Percentiles rank a stretch among this genome's conserved stretches.
Evolutionary conservation across 2,888 invertebrate genomes (phyloP).

Genomic region (Agrotis puta): DNA sequence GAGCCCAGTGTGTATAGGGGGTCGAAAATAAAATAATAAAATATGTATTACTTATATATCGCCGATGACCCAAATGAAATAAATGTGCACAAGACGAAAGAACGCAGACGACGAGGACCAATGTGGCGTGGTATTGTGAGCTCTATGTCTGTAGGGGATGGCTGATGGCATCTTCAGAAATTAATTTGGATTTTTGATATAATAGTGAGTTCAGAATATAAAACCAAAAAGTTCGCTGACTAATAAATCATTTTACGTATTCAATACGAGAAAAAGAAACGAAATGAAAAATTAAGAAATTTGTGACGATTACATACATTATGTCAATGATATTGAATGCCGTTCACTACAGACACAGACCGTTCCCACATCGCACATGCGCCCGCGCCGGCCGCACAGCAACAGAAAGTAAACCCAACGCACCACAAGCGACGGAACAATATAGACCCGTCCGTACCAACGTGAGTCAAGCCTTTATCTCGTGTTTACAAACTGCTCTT

Average conservation of each 20-base stretch:
- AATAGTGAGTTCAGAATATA: no score
- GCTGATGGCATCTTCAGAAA: not conserved
- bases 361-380: slow-evolving; percentile 22
- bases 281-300: not conserved
- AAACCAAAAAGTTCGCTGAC: no score
- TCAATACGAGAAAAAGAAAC: no score
- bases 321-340: not conserved
- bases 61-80: slow-evolving; percentile 78
- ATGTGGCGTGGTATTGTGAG: slow-evolving; percentile 69
- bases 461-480: slow-evolving; percentile 84
- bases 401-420: slow-evolving; percentile 86
- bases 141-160: slow-evolving; percentile 12
- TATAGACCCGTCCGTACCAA: slow-evolving; percentile 76
- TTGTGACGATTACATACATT: not conserved
- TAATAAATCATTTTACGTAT: no score
- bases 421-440: slow-evolving; percentile 83
- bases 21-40: slow-evolving; percentile 59
- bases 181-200: no score
- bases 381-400: slow-evolving; percentile 71
- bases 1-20: slow-evolving; percentile 31
- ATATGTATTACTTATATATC: slow-evolving; percentile 72
- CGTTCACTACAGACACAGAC: slow-evolving; percentile 27
- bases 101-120: slow-evolving; percentile 58
- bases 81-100: slow-evolving; percentile 84
- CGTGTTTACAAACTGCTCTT: slow-evolving; percentile 91